Conservation (phyloP, 2,113 vertebrate species). For the Puma concolor region DNA sequence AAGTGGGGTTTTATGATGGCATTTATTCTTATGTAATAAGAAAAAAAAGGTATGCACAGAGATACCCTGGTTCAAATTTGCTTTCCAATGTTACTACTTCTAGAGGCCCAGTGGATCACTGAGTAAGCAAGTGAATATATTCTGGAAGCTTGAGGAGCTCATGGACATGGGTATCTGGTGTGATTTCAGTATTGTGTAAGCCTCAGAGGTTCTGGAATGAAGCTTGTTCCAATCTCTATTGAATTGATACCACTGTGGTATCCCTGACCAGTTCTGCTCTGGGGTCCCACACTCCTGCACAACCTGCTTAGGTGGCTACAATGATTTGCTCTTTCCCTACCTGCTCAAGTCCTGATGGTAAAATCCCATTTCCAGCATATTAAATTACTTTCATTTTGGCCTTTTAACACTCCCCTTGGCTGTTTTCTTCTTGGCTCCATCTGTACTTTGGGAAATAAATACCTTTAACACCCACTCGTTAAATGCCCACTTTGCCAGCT, state of each 20-base stretch:
- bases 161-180: neutral
- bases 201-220: neutral
- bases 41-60: neutral
- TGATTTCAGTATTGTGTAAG: neutral
- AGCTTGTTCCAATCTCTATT: neutral
- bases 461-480: constrained; percentile 61
- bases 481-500: constrained; percentile 59
- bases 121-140: neutral
- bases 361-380: constrained; percentile 27
- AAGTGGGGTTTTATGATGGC: neutral
- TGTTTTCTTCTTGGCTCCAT: constrained; percentile 60
- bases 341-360: constrained; percentile 16
- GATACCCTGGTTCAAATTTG: neutral
- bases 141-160: neutral
- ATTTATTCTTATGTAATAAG: neutral
- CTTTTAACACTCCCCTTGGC: constrained; percentile 45
- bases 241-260: fast-evolving
- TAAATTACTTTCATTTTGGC: constrained; percentile 57
- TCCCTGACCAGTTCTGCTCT: neutral
- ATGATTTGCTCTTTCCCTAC: neutral
- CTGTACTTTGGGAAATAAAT: constrained; percentile 57
- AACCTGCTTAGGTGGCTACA: neutral
- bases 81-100: neutral
- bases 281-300: neutral
- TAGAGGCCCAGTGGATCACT: neutral